phyloP scores from a whole-genome alignment of 2,888 invertebrate species.

The Eristalinus sepulchralis region DNA sequence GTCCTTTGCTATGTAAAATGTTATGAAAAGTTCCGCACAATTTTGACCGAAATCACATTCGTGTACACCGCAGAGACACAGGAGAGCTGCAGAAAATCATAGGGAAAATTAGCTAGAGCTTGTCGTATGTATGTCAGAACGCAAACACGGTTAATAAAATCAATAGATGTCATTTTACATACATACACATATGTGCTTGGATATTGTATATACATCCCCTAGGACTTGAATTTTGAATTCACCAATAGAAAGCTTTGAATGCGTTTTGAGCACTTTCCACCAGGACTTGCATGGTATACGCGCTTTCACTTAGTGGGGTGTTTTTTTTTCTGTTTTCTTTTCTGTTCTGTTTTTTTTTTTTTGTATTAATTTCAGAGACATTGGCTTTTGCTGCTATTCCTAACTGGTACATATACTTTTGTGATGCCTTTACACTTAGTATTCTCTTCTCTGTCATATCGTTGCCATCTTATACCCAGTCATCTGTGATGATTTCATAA shows the following conservation, averaged over 20 bases:
- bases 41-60: too few relatives aligned
- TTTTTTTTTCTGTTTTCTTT: too few relatives aligned
- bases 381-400: conserved; percentile 36
- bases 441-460: conserved; percentile 50
- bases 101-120: too few relatives aligned
- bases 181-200: too few relatives aligned
- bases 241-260: conserved; percentile 27
- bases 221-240: too few relatives aligned
- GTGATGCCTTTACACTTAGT: conserved; percentile 41
- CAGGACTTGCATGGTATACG: conserved; percentile 10
- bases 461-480: conserved; percentile 33
- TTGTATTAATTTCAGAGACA: conserved; percentile 34
- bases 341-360: background rate
- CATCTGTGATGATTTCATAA: conserved; percentile 47
- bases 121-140: too few relatives aligned
- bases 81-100: too few relatives aligned
- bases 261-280: background rate
- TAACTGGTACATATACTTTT: conserved; percentile 23
- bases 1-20: background rate
- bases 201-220: too few relatives aligned
- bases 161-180: too few relatives aligned
- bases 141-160: too few relatives aligned
- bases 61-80: too few relatives aligned
- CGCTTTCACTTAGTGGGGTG: conserved; percentile 11
- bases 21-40: too few relatives aligned